A percentile compares a stretch with the other conserved stretches of the same genome.
Evolutionary conservation across 2,113 vertebrate species (phyloP).

Genomic region (Hemiscyllium ocellatum): DNA sequence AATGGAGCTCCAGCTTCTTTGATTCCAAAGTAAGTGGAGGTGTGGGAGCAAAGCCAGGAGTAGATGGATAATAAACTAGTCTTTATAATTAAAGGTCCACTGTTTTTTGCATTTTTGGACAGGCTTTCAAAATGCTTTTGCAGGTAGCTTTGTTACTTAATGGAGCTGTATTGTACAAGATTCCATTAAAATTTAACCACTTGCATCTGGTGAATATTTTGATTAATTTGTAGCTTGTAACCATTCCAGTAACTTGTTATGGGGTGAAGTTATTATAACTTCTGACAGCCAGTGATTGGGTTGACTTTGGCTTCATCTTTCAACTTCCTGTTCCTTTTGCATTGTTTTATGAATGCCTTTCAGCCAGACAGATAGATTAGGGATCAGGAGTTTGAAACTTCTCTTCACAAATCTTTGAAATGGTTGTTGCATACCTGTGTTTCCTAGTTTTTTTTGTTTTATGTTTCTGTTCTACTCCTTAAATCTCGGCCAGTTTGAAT

Average conservation of each 20-base stretch:
- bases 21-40: constrained; percentile 77
- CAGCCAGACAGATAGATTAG: background rate
- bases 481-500: background rate
- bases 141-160: background rate
- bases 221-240: background rate
- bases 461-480: background rate
- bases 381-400: background rate
- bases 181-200: background rate
- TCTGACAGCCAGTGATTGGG: background rate
- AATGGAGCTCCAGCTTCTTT: constrained; percentile 74
- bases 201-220: background rate
- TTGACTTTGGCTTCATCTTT: background rate
- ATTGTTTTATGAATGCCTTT: background rate
- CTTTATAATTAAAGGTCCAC: background rate
- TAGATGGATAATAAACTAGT: background rate
- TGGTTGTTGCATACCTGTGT: background rate
- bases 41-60: background rate
- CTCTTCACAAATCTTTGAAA: background rate
- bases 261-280: background rate
- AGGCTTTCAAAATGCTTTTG: background rate
- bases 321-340: background rate
- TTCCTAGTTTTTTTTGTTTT: background rate
- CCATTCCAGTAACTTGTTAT: background rate
- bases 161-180: background rate
- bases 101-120: background rate